Percentiles rank a stretch among this genome's conserved stretches.
These are phyloP conservation scores for Drosophila ohnishii DNA, from an alignment of 1,140 invertebrate genomes.

Conservation along the genomic window DNA sequence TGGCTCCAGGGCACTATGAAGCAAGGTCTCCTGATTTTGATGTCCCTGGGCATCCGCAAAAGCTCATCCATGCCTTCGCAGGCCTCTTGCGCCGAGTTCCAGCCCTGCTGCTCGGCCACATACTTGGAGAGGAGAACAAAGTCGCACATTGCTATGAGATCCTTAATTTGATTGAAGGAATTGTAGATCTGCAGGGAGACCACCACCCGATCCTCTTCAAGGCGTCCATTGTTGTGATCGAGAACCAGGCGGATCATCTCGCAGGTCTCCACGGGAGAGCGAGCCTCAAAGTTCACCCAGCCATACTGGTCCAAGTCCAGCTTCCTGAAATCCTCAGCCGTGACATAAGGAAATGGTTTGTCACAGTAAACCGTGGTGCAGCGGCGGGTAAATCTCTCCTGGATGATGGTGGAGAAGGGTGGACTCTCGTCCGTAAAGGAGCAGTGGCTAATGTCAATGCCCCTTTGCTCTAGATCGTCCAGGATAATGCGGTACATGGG, in stretches of 20 bases:
- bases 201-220: constrained; percentile 65
- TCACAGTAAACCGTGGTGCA: constrained; percentile 87
- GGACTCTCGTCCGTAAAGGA: constrained; percentile 69
- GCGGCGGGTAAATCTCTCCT: constrained; percentile 84
- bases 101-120: constrained; percentile 22
- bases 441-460: constrained; percentile 84
- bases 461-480: constrained; percentile 84
- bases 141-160: constrained; percentile 82
- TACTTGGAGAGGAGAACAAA: constrained; percentile 86
- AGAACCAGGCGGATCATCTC: constrained; percentile 85
- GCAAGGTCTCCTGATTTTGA: constrained; percentile 42
- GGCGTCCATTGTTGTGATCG: constrained; percentile 83
- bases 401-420: constrained; percentile 84
- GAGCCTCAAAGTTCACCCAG: constrained; percentile 89
- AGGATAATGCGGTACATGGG: constrained; percentile 83
- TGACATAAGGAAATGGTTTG: constrained; percentile 86
- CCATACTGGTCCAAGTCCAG: constrained; percentile 84
- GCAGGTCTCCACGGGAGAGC: constrained; percentile 84
- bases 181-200: constrained; percentile 88
- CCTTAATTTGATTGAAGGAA: constrained; percentile 72
- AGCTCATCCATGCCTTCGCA: constrained; percentile 24
- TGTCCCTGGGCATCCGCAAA: constrained; percentile 26
- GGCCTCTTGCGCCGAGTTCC: constrained; percentile 17
- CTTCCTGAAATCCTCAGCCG: constrained; percentile 84
- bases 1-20: constrained; percentile 88